Evolutionary conservation across 2,888 invertebrate genomes (phyloP).

Genomic region (Pseudococcus longispinus): DNA sequence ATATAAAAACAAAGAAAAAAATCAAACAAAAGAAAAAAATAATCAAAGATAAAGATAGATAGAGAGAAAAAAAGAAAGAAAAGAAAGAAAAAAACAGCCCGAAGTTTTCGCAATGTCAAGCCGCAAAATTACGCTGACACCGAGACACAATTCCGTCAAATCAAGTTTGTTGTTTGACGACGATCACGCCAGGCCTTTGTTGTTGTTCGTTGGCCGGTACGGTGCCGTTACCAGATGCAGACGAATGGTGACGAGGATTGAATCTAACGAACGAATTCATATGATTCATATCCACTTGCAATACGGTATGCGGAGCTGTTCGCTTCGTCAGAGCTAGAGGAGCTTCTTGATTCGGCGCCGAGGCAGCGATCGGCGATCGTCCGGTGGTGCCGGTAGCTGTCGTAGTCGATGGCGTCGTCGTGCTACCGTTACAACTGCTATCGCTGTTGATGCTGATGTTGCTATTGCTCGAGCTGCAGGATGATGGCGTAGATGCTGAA

Average conservation of each 20-base stretch:
- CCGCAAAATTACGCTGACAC: background rate
- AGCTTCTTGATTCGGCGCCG: slow-evolving; percentile 61
- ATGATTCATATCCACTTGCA: slow-evolving; percentile 64
- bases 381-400: slow-evolving; percentile 19
- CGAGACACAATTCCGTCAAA: background rate
- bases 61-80: slow-evolving; percentile 17
- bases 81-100: slow-evolving; percentile 33
- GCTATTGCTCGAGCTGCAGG: slow-evolving; percentile 65
- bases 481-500: background rate
- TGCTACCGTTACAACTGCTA: slow-evolving; percentile 7
- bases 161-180: slow-evolving; percentile 74
- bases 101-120: slow-evolving; percentile 15
- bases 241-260: slow-evolving; percentile 62
- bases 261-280: slow-evolving; percentile 72
- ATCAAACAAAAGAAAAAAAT: slow-evolving; percentile 22
- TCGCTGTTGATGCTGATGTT: background rate
- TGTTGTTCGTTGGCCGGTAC: slow-evolving; percentile 67
- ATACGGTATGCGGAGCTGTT: slow-evolving; percentile 28
- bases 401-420: slow-evolving; percentile 58
- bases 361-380: slow-evolving; percentile 59
- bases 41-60: slow-evolving; percentile 37
- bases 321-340: slow-evolving; percentile 68
- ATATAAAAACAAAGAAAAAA: slow-evolving; percentile 52
- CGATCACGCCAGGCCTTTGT: slow-evolving; percentile 88
- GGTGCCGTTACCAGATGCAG: slow-evolving; percentile 62